These are phyloP conservation scores for Bungarus multicinctus DNA, from an alignment of 2,113 vertebrate species.

Conservation along the genomic window DNA sequence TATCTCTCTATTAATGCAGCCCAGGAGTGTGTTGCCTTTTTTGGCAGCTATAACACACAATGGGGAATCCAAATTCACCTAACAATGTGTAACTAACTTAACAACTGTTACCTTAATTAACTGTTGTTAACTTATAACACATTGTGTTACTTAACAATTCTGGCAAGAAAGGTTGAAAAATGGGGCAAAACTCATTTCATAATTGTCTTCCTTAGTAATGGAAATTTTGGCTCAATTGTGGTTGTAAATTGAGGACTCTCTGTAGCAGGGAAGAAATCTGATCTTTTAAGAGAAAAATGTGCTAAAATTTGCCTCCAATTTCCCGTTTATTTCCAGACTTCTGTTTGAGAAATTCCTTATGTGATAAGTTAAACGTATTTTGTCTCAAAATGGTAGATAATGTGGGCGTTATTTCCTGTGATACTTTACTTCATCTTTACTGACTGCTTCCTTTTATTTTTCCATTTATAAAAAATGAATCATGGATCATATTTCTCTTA, in stretches of 20 bases:
- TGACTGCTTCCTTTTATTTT: background rate
- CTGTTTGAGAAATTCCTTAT: background rate
- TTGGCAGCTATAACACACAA: background rate
- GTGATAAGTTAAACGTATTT: background rate
- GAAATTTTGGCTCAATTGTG: background rate
- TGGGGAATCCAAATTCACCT: background rate
- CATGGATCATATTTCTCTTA: background rate
- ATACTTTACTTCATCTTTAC: background rate
- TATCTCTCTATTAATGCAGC: background rate
- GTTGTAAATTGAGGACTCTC: background rate
- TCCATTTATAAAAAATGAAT: background rate
- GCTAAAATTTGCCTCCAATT: background rate
- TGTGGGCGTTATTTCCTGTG: background rate
- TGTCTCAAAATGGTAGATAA: background rate
- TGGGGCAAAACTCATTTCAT: background rate
- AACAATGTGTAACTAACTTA: background rate
- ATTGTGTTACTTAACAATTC: background rate
- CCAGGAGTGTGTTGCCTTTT: background rate
- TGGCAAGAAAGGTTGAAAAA: background rate
- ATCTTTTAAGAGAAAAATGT: background rate
- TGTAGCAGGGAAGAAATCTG: background rate
- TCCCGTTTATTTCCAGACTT: background rate
- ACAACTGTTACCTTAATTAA: background rate
- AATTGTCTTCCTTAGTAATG: background rate
- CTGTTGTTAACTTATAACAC: background rate